A percentile compares a stretch with the other conserved stretches of the same genome.
phyloP scores from a whole-genome alignment of 2,888 invertebrate species.

The Homarus gammarus region DNA sequence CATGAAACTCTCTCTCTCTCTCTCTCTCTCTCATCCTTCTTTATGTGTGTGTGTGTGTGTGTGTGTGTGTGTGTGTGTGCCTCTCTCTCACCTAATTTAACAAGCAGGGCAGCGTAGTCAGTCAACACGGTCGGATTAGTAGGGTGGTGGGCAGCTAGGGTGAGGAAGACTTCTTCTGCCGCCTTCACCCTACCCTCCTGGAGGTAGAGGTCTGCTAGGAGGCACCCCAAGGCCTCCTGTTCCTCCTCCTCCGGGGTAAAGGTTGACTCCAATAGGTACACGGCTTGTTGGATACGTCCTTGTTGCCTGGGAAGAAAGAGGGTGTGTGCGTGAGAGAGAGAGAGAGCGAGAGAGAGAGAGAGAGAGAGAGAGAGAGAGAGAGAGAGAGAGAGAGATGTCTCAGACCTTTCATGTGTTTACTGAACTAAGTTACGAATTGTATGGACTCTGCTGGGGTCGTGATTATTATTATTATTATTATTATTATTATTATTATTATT shows the following conservation, averaged over 20 bases:
- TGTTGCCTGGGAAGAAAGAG: conserved; percentile 29
- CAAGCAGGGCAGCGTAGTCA: conserved; percentile 60
- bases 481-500: background rate
- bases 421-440: no score
- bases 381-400: conserved; percentile 11
- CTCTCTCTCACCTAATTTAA: conserved; percentile 50
- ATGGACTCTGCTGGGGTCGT: background rate
- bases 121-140: conserved; percentile 33
- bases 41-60: no score
- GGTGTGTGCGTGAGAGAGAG: conserved; percentile 23
- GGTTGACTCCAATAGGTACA: conserved; percentile 26
- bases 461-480: conserved; percentile 3
- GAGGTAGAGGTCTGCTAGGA: conserved; percentile 56
- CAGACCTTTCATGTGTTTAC: no score
- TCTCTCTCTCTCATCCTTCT: no score
- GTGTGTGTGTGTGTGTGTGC: no score
- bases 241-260: conserved; percentile 39
- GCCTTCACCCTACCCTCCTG: conserved; percentile 47
- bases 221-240: conserved; percentile 23
- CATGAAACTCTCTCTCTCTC: no score
- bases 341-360: conserved; percentile 42
- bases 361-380: conserved; percentile 32
- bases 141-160: conserved; percentile 24
- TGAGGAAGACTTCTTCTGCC: conserved; percentile 49
- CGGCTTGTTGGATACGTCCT: conserved; percentile 41